These are phyloP conservation scores for Philypnodon macrostomus DNA, from an alignment of 2,797 vertebrate genomes.

Conservation along the genomic window DNA sequence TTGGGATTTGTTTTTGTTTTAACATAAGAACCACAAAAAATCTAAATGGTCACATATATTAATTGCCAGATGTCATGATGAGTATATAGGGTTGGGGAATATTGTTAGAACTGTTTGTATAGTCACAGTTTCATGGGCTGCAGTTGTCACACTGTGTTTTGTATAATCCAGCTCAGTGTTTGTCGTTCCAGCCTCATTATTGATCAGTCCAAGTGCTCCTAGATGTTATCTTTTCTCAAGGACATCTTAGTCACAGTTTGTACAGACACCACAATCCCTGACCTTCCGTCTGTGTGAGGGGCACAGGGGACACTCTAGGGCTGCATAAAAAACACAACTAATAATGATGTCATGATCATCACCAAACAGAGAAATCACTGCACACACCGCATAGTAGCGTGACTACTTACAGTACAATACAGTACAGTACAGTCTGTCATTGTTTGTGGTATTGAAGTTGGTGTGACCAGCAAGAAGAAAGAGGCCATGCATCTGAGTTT, in stretches of 20 bases:
- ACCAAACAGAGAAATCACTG: neutral
- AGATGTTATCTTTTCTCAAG: conserved; percentile 45
- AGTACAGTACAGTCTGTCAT: no score
- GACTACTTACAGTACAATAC: no score
- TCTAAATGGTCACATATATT: no score
- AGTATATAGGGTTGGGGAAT: no score
- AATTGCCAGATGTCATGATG: no score
- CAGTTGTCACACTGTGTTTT: neutral
- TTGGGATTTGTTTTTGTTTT: no score
- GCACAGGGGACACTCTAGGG: neutral
- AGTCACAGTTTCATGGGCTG: neutral
- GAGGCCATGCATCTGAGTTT: no score
- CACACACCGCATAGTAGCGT: no score
- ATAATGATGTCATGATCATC: conserved; percentile 10
- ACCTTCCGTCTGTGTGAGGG: conserved; percentile 25
- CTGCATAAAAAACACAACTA: neutral
- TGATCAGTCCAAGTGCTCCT: conserved; percentile 36
- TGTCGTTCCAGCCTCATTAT: conserved; percentile 40
- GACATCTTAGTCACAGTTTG: conserved; percentile 32
- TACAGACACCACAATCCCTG: conserved; percentile 23
- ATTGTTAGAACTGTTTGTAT: no score
- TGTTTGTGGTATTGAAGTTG: no score
- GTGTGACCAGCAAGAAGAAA: no score
- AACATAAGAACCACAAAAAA: no score
- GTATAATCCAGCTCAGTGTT: conserved; percentile 13